A percentile compares a stretch with the other conserved stretches of the same genome.
Evolutionary conservation across 2,113 vertebrate species (phyloP).

Genomic region (Thamnophis sirtalis): DNA sequence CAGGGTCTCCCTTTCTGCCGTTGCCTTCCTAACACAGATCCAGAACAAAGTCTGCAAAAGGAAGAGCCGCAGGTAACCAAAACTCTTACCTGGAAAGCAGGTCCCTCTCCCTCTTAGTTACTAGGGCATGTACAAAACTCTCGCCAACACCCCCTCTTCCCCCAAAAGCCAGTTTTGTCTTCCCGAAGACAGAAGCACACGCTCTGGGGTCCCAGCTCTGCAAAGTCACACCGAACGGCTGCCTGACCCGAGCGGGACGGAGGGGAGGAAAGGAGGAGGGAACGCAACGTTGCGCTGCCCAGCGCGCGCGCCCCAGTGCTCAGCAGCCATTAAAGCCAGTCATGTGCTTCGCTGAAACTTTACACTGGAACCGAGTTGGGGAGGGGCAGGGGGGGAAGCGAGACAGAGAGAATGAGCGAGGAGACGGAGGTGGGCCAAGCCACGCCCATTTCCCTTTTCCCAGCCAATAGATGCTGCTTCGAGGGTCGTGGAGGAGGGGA

Average conservation of each 20-base stretch:
- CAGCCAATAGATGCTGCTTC: neutral
- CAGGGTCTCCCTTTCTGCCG: neutral
- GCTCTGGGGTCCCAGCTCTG: neutral
- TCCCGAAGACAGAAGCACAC: neutral
- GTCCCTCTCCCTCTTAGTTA: neutral
- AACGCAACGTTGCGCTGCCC: neutral
- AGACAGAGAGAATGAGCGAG: neutral
- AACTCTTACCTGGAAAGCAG: constrained; percentile 2
- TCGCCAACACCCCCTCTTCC: neutral
- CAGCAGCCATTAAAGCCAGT: constrained; percentile 19
- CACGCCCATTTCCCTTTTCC: neutral
- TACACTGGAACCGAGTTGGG: neutral
- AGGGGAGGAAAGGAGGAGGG: neutral
- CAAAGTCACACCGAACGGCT: neutral
- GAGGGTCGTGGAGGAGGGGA: neutral
- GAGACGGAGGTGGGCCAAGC: neutral
- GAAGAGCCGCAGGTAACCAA: neutral
- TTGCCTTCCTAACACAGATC: neutral
- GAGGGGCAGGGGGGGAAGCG: neutral
- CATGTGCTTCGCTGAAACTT: constrained; percentile 28
- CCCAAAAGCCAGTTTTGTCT: neutral
- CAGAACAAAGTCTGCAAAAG: constrained; percentile 1
- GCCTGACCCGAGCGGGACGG: neutral
- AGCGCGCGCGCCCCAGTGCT: neutral
- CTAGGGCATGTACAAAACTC: neutral